phyloP scores from a whole-genome alignment of 2,888 invertebrate genomes.

The Hirtodrosophila cameraria region DNA sequence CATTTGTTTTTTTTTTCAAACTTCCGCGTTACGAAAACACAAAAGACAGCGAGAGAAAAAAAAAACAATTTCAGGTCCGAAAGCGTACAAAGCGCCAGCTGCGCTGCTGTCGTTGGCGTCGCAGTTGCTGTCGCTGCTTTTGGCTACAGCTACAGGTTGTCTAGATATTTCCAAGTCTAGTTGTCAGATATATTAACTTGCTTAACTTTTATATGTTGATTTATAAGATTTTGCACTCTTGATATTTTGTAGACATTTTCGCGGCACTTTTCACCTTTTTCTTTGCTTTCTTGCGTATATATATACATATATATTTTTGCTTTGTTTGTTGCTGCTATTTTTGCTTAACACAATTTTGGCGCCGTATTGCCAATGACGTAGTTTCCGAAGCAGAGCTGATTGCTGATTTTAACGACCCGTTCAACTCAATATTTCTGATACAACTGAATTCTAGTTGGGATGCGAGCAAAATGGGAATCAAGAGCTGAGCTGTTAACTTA shows the following conservation, averaged over 20 bases:
- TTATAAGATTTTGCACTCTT: conserved; percentile 40
- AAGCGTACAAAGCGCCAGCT: conserved; percentile 42
- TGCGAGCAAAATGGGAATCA: conserved; percentile 20
- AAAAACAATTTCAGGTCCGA: conserved; percentile 44
- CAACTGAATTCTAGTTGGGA: conserved; percentile 58
- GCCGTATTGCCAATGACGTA: conserved; percentile 48
- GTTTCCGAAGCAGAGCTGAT: conserved; percentile 30
- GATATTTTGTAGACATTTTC: conserved; percentile 55
- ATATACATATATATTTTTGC: conserved; percentile 11
- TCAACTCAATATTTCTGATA: conserved; percentile 65
- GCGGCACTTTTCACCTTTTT: conserved; percentile 34
- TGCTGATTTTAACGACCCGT: conserved; percentile 56
- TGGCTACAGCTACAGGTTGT: conserved; percentile 77
- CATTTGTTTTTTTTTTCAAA: conserved; percentile 37
- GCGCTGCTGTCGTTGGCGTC: conserved; percentile 37
- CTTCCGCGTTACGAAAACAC: conserved; percentile 59
- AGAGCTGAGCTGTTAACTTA: conserved; percentile 38
- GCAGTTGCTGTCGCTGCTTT: conserved; percentile 26
- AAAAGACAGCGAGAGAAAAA: conserved; percentile 7
- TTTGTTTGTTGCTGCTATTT: conserved; percentile 50
- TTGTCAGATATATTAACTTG: conserved; percentile 6
- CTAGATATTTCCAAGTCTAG: conserved; percentile 30
- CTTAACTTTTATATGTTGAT: not conserved
- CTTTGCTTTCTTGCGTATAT: conserved; percentile 1
- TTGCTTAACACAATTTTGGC: conserved; percentile 40